These are phyloP conservation scores for Silurus glanis DNA, from an alignment of 2,113 vertebrate species.

Conservation along the genomic window DNA sequence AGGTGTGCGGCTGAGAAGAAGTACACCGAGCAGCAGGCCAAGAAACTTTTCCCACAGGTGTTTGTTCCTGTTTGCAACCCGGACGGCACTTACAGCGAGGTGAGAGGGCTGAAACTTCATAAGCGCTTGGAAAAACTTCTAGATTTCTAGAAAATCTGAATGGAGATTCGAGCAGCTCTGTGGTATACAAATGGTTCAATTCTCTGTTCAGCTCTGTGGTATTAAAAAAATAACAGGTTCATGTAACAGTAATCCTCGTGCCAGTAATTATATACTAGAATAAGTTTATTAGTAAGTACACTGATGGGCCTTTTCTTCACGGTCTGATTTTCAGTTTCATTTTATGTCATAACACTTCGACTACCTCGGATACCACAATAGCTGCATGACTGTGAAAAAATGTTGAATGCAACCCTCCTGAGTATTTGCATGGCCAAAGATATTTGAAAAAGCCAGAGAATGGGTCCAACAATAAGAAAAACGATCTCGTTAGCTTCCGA, in stretches of 20 bases:
- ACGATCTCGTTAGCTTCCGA: constrained; percentile 15
- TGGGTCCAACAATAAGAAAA: constrained; percentile 29
- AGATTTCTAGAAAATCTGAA: background rate
- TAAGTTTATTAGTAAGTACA: background rate
- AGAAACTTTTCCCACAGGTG: constrained; percentile 91
- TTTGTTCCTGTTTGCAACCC: constrained; percentile 95
- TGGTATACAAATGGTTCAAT: background rate
- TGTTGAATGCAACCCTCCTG: constrained; percentile 3
- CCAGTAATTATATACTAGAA: background rate
- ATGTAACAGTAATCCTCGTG: background rate
- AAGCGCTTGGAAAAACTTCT: background rate
- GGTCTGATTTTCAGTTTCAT: background rate
- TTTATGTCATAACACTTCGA: background rate
- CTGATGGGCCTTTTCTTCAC: background rate
- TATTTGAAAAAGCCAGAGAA: background rate
- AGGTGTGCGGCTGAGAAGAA: constrained; percentile 96
- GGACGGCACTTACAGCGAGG: constrained; percentile 95
- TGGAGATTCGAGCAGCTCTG: background rate
- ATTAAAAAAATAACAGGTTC: constrained; percentile 2
- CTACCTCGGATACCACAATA: constrained; percentile 11
- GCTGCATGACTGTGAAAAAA: constrained; percentile 9
- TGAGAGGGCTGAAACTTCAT: constrained; percentile 56
- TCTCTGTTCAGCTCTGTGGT: background rate
- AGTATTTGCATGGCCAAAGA: background rate
- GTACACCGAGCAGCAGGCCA: constrained; percentile 95